Evolutionary conservation across 2,888 invertebrate species (phyloP), one percentile per base, ranked within the genome.

Genomic region (Pharmacophagus antenor): DNA sequence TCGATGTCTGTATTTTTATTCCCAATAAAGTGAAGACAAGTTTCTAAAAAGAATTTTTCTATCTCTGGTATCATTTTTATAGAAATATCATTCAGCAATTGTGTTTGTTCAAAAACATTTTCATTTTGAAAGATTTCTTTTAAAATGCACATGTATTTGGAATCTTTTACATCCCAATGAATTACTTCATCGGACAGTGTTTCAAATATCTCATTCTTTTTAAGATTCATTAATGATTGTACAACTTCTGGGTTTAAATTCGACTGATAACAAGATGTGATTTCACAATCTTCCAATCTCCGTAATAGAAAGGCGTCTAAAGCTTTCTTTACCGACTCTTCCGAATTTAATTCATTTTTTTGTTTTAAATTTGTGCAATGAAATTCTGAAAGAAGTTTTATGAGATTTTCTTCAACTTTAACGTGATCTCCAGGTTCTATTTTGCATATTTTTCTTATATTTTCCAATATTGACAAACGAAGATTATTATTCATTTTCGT

Each of bases 181-280:
- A 87, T 72, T 20, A 87, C 60, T 41, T 84, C 78, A 57, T 77
- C 68, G 6, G 73, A 62, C 46, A 84, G 42, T 7, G 50, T 58
- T 31, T 77, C 67, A 46, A 73, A 54, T 49, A 70, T 51, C 25
- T 65, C 67, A 65, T 71, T 71, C 63, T 74, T 66, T 67, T 77
- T 77, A 17, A 89, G 71, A 70, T 88, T 89, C 2, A 82, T 63
- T 51, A 89, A 69, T 12, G 89, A 84, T 70, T 85, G 84, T 1
- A 82, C 58, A 21, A 84, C 68, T 70, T 89, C 88, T 50, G 83
- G 79, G 42, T 83, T 82, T 0, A 78, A 20, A 47, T 65, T 59
- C 17, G 76, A 65, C 42, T 72, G 62, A 46, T 68, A 70, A n/a
- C 61, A 71, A 10, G 82, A 71, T n/a, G 64, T 69, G 0, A 83